phyloP scores from a whole-genome alignment of 2,888 invertebrate genomes.

The Drosophila imparisetae region DNA sequence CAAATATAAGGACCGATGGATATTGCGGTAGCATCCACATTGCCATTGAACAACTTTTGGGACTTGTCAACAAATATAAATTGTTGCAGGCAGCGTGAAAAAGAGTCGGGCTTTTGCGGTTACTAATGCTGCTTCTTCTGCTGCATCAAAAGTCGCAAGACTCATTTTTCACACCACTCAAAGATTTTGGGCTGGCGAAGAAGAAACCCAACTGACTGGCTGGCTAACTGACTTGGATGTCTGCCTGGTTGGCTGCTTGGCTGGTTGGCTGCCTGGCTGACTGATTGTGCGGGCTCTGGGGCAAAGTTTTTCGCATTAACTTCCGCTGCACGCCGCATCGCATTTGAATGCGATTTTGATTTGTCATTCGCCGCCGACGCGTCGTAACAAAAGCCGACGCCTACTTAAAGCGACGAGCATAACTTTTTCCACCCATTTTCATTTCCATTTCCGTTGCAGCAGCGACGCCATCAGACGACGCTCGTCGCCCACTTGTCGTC shows the following conservation, averaged over 20 bases:
- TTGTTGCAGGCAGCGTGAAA: slow-evolving; percentile 73
- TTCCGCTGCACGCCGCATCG: slow-evolving; percentile 77
- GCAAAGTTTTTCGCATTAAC: slow-evolving; percentile 79
- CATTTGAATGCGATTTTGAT: slow-evolving; percentile 82
- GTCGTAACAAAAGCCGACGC: slow-evolving; percentile 76
- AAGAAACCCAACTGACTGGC: background rate
- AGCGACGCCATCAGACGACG: slow-evolving; percentile 34
- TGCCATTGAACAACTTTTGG: slow-evolving; percentile 61
- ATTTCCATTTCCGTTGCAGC: slow-evolving; percentile 60
- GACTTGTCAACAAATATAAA: slow-evolving; percentile 73
- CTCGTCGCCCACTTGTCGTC: slow-evolving; percentile 73
- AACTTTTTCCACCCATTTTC: slow-evolving; percentile 54
- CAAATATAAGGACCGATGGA: background rate
- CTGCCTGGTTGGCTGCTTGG: slow-evolving; percentile 23
- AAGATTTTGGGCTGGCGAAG: slow-evolving; percentile 19
- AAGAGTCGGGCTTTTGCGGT: slow-evolving; percentile 71
- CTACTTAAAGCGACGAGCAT: slow-evolving; percentile 64
- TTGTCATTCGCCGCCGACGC: slow-evolving; percentile 75
- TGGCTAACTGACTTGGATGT: background rate
- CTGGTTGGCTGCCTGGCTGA: slow-evolving; percentile 58
- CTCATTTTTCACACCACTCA: slow-evolving; percentile 73
- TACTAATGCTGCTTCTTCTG: slow-evolving; percentile 41
- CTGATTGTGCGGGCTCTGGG: slow-evolving; percentile 68
- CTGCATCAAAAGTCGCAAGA: slow-evolving; percentile 67
- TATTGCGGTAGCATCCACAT: background rate